Base-by-base conservation (phyloP, 2,797 vertebrate genomes). In the Eulemur albifrons region DNA sequence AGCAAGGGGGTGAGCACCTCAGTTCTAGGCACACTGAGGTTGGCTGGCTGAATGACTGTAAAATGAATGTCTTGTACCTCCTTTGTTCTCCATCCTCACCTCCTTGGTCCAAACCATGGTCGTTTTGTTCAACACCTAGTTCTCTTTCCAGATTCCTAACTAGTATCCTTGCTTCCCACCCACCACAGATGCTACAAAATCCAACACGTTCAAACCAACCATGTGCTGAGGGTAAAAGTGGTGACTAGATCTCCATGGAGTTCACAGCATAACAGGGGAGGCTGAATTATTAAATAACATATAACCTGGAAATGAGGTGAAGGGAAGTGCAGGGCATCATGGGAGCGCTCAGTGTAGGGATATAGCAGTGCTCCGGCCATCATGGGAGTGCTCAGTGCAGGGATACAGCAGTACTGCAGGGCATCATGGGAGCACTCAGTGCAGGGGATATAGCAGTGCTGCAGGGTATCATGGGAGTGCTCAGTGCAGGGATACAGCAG, bases 291-390 rank as follows among this genome's bases (percentile, higher is more conserved):
- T 59, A 59, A 27, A 25, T 63, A 40, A 57, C 75, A 63, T 30
- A 14, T 2, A 7, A 50, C 7, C 21, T 9, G 15, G 69, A 48
- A 23, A 72, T 0, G 1, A n/a, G 30, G 50, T 25, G 5, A 57
- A 18, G 20, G 5, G 50, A 82, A 10, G 50, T 2, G 30, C 76
- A 11, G 27, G 52, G 43, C 40, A 14, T 45, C 17, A 1, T 32
- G 20, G 79, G n/a, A 75, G 38, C 4, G 27, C 69, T 50, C n/a
- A 40, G n/a, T 0, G 11, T 2, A 52, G 40, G 52, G 40, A 72
- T 2, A 1, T 13, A 15, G 65, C 2, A n/a, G 21, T 40, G 69
- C 0, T 0, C 23, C 45, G 18, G 61, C 67, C 13, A 14, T 54
- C 45, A 1, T 12, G 86, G 75, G 61, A 38, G 59, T 4, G 5